phyloP scores from a whole-genome alignment of 2,113 vertebrate genomes.

The Pomatorhinus ruficollis region DNA sequence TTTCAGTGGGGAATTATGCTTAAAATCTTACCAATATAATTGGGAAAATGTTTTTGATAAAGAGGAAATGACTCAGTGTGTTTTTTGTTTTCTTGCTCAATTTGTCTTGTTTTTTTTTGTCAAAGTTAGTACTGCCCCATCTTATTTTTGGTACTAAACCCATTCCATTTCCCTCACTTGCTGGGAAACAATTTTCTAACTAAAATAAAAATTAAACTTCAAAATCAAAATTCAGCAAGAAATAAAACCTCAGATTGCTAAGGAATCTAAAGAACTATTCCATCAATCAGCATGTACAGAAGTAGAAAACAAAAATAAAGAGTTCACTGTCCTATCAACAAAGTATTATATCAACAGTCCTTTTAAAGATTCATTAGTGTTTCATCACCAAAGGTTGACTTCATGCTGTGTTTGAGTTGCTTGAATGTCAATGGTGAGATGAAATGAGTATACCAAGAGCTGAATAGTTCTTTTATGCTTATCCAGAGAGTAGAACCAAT shows the following conservation, averaged over 20 bases:
- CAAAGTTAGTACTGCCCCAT: neutral
- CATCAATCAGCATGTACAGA: neutral
- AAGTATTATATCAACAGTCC: neutral
- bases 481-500: constrained; percentile 19
- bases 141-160: neutral
- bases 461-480: constrained; percentile 26
- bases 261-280: neutral
- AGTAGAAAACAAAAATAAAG: neutral
- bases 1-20: neutral
- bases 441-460: constrained; percentile 1
- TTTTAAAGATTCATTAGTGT: constrained; percentile 34
- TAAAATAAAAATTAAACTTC: neutral
- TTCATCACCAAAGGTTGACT: constrained; percentile 13
- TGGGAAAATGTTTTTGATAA: neutral
- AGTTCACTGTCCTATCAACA: neutral
- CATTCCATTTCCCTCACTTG: neutral
- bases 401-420: neutral
- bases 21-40: neutral
- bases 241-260: neutral
- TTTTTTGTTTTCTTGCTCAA: neutral
- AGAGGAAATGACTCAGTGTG: neutral
- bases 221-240: neutral
- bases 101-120: neutral
- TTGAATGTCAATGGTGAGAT: neutral
- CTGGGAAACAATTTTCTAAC: neutral